Evolutionary conservation across 2,797 vertebrate species (phyloP).

Genomic region (Gadopsis bispinosus): DNA sequence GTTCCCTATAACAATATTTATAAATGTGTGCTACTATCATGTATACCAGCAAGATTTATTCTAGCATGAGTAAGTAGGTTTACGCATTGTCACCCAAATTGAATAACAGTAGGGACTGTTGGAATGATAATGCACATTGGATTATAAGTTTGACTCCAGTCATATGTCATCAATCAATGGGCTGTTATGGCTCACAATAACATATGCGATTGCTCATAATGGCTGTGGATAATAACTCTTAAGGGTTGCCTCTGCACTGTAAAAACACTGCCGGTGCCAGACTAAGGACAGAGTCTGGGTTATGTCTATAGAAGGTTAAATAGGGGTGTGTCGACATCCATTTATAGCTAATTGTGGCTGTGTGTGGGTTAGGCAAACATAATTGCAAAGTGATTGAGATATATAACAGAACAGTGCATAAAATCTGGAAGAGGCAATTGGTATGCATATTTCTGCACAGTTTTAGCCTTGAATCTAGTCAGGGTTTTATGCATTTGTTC

Average conservation of each 20-base stretch:
- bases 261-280: slow-evolving; percentile 17
- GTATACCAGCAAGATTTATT: slow-evolving; percentile 22
- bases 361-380: slow-evolving; percentile 35
- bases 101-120: not conserved
- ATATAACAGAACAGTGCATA: slow-evolving; percentile 16
- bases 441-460: slow-evolving; percentile 13
- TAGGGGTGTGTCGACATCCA: slow-evolving; percentile 34
- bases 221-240: slow-evolving; percentile 29
- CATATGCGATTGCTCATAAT: slow-evolving; percentile 24
- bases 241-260: slow-evolving; percentile 9
- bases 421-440: slow-evolving; percentile 21
- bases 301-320: slow-evolving; percentile 48
- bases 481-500: slow-evolving; percentile 25
- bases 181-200: slow-evolving; percentile 19
- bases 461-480: slow-evolving; percentile 20
- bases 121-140: slow-evolving; percentile 26
- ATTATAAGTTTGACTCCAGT: slow-evolving; percentile 17
- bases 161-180: slow-evolving; percentile 33
- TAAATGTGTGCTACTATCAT: slow-evolving; percentile 10
- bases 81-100: slow-evolving; percentile 20
- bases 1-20: slow-evolving; percentile 17
- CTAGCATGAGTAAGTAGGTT: slow-evolving; percentile 1
- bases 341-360: slow-evolving; percentile 47
- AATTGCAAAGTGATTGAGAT: slow-evolving; percentile 36
- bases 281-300: slow-evolving; percentile 42